Base-by-base conservation (phyloP, 2,797 vertebrate genomes). In the Aulostomus chinensis region DNA sequence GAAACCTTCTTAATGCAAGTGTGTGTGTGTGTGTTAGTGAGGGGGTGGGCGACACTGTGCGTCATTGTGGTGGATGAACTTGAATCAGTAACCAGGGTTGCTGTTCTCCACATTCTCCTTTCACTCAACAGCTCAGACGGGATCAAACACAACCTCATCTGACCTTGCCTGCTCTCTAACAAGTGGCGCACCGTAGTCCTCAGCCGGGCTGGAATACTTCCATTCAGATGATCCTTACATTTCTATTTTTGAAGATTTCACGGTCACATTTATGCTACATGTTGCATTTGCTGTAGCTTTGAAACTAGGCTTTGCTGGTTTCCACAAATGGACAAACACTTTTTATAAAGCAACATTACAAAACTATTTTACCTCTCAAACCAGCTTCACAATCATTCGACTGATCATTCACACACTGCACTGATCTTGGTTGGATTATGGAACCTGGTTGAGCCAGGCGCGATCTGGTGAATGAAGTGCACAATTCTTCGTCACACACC, bases 41-140 rank as follows among this genome's bases (percentile, higher is more conserved):
- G 35, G 7, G 21, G 9, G 41, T 42, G 48, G 35, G 32, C n/a
- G 39, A 43, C 10, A 30, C 20, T 29, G 64, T 86, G 76, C 69
- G 80, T 87, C 83, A 86, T 58, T 63, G 43, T 39, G 50, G 47
- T 60, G 58, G 71, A 58, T 67, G 70, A 72, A 79, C 68, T 50
- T 67, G 50, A 79, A 76, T 80, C 67, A 30, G 73, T 84, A 68
- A 83, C 81, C 73, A 34, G 52, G 52, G 45, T 49, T 75, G 67
- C 64, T 64, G 72, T 82, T 76, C 68, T 69, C 69, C 34, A 30
- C 53, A 60, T 74, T 75, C 74, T 66, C 52, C 29, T 58, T 39
- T 68, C 50, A 62, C 62, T 33, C 42, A 26, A 29, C 4, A 39
- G 65, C 75, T 64, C 63, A 26, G 13, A 45, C 5, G 46, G 67